phyloP scores from a whole-genome alignment of 2,113 vertebrate species.

The Microcebus tavaratra region DNA sequence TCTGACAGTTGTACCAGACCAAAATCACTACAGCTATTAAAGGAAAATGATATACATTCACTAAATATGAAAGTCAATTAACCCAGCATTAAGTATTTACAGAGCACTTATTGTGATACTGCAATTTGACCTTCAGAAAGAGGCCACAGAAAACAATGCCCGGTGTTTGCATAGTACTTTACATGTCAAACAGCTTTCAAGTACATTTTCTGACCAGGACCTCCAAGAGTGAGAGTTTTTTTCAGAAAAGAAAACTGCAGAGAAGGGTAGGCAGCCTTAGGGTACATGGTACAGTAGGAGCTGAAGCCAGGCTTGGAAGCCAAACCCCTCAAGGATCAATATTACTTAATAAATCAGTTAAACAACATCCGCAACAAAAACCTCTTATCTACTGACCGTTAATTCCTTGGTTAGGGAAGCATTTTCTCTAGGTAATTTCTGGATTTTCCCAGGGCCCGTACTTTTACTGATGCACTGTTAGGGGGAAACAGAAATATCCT shows the following conservation, averaged over 20 bases:
- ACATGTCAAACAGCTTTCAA: not conserved
- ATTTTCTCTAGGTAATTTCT: slow-evolving; percentile 86
- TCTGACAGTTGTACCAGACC: not conserved
- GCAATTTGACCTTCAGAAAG: not conserved
- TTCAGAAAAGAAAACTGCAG: not conserved
- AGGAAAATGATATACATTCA: not conserved
- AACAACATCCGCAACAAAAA: not conserved
- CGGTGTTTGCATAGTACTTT: not conserved
- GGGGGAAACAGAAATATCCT: slow-evolving; percentile 34
- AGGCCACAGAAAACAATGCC: too few relatives aligned
- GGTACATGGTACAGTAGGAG: accelerated
- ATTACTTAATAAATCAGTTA: not conserved
- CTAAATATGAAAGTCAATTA: not conserved
- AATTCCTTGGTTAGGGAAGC: slow-evolving; percentile 88
- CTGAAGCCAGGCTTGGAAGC: not conserved
- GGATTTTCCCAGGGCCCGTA: slow-evolving; percentile 89
- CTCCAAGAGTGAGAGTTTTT: not conserved
- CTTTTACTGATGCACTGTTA: slow-evolving; percentile 87
- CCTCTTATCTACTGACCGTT: slow-evolving; percentile 84
- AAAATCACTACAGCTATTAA: not conserved
- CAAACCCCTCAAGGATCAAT: not conserved
- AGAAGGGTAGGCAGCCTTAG: not conserved
- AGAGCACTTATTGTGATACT: too few relatives aligned
- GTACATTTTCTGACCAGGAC: not conserved
- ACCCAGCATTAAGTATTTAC: not conserved